Evolutionary conservation across 2,888 invertebrate species (phyloP), one percentile per base, ranked within the genome.

Genomic region (Habrosyne pyritoides): DNA sequence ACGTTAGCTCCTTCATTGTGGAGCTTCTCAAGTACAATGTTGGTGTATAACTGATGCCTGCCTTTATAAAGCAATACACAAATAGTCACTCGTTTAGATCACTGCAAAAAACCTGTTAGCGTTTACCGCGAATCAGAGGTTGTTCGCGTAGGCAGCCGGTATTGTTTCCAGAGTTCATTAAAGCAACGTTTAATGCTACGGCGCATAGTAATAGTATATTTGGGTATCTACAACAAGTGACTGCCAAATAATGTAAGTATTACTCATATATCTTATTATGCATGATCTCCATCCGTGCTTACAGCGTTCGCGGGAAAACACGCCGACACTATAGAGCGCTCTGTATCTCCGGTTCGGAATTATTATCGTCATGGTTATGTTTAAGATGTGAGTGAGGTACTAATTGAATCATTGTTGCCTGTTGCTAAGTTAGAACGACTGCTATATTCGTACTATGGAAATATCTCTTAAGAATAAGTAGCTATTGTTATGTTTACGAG

Each of bases 1-100:
- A 84, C 65, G 66, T 76, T 80, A 88, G 87, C 89, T 87, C 87
- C 91, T 89, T 90, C 82, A 78, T 82, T 59, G 70, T 77, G 85
- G 82, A 91, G 88, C 91, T 85, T 83, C 81, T 79, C 75, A 83
- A 77, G 72, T 77, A 85, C 82, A 87, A 84, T 91, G 87, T 79
- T 83, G 78, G 79, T 83, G 79, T 77, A 81, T 71, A 68, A 72
- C 71, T 68, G 66, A 66, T 74, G 75, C 71, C 79, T 75, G 84
- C 83, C 84, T 88, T 91, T 91, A 91, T 91, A 91, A 91, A 91
- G 86, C 89, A 78, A 86, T 79, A 83, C 87, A 85, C 79, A 89
- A 89, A 90, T 89, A 89, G 80, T 74, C 77, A 75, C 72, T 78
- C 73, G 80, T 79, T 79, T 83, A 73, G 79, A 81, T 83, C 79